Evolutionary conservation across 2,797 vertebrate species (phyloP).

Genomic region (Margarornis squamiger): DNA sequence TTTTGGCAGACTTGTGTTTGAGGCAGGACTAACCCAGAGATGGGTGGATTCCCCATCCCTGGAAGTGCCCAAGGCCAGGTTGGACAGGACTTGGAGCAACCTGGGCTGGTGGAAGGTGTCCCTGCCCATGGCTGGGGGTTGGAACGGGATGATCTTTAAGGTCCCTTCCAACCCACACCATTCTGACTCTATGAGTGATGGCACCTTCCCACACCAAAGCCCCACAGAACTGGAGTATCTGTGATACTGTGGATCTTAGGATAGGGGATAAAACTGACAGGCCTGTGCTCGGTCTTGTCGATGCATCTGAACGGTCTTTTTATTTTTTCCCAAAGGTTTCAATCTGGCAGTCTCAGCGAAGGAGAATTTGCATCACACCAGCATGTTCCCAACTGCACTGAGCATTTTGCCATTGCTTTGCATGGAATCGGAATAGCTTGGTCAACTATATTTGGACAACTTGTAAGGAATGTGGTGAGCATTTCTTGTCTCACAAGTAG

Average conservation of each 20-base stretch:
- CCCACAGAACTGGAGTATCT: not conserved
- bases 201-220: not conserved
- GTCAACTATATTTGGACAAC: not conserved
- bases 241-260: not conserved
- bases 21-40: not conserved
- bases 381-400: not conserved
- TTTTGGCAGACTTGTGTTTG: not conserved
- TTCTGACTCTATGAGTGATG: not conserved
- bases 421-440: not conserved
- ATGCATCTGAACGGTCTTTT: not conserved
- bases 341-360: not conserved
- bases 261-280: not conserved
- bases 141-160: rapidly evolving
- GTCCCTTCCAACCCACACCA: not conserved
- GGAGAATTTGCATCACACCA: not conserved
- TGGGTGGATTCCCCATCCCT: not conserved
- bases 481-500: not conserved
- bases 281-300: not conserved
- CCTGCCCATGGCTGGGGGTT: not conserved
- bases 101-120: rapidly evolving
- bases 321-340: not conserved
- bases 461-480: not conserved
- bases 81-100: not conserved
- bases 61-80: rapidly evolving
- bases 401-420: not conserved